Evolutionary conservation across 2,797 vertebrate genomes (phyloP), one percentile per base, ranked within the genome.

Genomic region (Hypotaenidia philippensis): DNA sequence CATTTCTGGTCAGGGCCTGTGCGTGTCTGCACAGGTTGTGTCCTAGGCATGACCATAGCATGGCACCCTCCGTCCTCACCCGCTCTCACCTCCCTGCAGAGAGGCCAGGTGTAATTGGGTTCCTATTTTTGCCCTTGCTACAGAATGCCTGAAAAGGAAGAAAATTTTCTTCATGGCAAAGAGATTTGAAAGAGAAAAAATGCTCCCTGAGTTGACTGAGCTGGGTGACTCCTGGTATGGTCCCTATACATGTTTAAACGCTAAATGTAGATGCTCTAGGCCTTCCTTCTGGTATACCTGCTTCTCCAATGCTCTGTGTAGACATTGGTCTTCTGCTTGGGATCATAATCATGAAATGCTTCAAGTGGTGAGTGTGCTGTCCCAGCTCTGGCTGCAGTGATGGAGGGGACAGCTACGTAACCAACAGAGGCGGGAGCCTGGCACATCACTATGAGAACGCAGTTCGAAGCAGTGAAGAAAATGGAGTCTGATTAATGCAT

Each of bases 111-210:
- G 3, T 83, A 89, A 93, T 8, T 55, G 77, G 44, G 32, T 79
- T 88, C 93, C 87, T 96, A 84, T 90, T 94, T 94, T 90, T 88
- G 91, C 70, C 84, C 69, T 87, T 66, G 63, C 52, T 91, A 19
- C 53, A 79, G 89, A 92, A 50, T 2, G 59, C 76, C 85, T 93
- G 87, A 95, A 95, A 96, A 91, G 61, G 85, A 82, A 89, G 63
- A 88, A 90, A 56, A 34, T 83, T 69, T 88, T 92, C 50, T 75
- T 83, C 61, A 9, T 23, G 25, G 56, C 23, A 45, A 88, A 90
- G 70, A 75, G 65, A 77, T 81, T 84, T 53, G 27, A 81, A 90
- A 79, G 71, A 74, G 72, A 95, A 32, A 31, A 89, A 85, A 69
- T 15, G 44, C 17, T 72, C 26, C 79, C 27, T 0, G 7, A 52